Base-by-base conservation (phyloP, 2,113 vertebrate species). In the Corvus hawaiiensis region DNA sequence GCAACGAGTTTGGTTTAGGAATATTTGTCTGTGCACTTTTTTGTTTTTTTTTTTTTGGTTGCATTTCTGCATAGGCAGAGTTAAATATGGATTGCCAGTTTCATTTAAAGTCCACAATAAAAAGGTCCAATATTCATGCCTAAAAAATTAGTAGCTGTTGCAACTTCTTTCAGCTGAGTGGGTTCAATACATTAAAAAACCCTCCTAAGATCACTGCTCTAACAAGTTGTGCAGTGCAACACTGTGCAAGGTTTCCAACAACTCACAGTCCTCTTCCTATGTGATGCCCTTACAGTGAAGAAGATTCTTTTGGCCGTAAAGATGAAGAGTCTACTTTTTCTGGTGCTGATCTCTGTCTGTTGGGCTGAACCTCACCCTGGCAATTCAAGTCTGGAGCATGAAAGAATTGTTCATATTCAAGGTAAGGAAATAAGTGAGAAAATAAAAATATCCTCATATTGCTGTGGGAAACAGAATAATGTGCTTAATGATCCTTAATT, bases 321-420 rank as follows among this genome's bases (percentile, higher is more conserved):
- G 94, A 99, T 99, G 99, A 99, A 96, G 94, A 98, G 80, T 95
- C 97, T 99, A 92, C 98, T 99, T 95, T 98, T 97, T 91, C 98
- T 99, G 98, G 98, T 98, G 97, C 97, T 99, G 92, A 97, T 99
- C 96, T 98, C 98, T 89, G 75, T 98, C 97, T 99, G 97, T 83
- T 98, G 99, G 98, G 98, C 98, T 97, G 98, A 98, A 97, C 98
- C 97, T 94, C 97, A 98, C 74, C 97, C 98, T 88, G 81, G 93
- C 89, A 98, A 97, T 64, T 98, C 97, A 87, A 98, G 98, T 89
- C 96, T 98, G 97, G 98, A 97, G 72, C 97, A 97, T 92, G 98
- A 98, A 85, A 98, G 98, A 95, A 99, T 99, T 93, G 98, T 99
- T 97, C 99, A 99, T 79, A 73, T 99, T 91, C 98, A 97, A 98